Conservation (phyloP, 2,797 vertebrate species). For the Agapornis canus region DNA sequence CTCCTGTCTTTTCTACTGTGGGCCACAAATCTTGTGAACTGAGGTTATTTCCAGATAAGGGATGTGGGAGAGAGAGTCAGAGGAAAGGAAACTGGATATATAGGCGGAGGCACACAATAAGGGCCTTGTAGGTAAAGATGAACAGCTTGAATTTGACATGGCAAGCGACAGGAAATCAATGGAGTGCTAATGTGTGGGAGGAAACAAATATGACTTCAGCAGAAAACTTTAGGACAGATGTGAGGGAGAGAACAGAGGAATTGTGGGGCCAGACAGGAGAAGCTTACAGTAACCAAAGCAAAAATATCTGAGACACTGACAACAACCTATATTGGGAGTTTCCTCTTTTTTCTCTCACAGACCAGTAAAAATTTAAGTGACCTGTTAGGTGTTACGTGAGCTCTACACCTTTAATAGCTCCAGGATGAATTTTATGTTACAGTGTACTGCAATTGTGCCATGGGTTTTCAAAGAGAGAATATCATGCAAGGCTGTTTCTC, state of each 20-base stretch:
- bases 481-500: neutral
- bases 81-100: constrained; percentile 46
- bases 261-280: neutral
- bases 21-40: neutral
- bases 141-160: constrained; percentile 43
- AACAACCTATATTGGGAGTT: neutral
- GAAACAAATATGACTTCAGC: neutral
- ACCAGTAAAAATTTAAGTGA: neutral
- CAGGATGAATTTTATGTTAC: neutral
- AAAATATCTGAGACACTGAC: neutral
- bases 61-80: neutral
- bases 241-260: constrained; percentile 14
- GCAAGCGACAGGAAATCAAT: constrained; percentile 50
- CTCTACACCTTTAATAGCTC: neutral
- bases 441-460: neutral
- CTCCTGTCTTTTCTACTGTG: neutral
- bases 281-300: constrained; percentile 4
- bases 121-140: constrained; percentile 15
- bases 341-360: neutral
- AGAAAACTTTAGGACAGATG: constrained; percentile 45
- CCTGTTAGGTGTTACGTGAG: neutral
- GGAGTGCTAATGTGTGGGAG: constrained; percentile 35
- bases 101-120: neutral
- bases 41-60: constrained; percentile 29
- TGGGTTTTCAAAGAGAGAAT: neutral